Conservation (phyloP, 2,797 vertebrate species). For the Euphonia xanthogaster region DNA sequence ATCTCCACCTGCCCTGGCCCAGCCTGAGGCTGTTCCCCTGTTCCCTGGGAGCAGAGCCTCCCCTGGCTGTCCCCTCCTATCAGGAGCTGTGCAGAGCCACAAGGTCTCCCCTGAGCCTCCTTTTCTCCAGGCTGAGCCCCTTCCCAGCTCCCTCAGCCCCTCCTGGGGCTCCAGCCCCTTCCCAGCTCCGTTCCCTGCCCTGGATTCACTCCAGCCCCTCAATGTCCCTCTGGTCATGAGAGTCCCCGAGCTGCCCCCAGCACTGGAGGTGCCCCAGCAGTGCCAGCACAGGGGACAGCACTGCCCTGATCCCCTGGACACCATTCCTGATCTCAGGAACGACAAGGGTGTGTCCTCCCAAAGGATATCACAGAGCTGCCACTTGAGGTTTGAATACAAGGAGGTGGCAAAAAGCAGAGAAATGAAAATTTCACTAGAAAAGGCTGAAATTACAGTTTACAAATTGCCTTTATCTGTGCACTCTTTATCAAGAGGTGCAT, state of each 20-base stretch:
- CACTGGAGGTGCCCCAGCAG: background rate
- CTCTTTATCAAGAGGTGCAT: slow-evolving; percentile 7
- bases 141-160: background rate
- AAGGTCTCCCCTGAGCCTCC: background rate
- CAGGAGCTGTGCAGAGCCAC: background rate
- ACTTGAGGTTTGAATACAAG: background rate
- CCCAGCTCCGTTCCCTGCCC: fast-evolving
- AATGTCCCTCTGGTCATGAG: background rate
- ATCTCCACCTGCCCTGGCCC: fast-evolving
- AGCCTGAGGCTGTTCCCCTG: fast-evolving
- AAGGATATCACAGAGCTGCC: background rate
- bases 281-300: background rate
- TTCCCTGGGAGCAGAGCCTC: background rate
- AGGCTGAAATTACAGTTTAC: slow-evolving; percentile 26
- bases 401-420: background rate
- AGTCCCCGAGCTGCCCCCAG: background rate
- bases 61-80: fast-evolving
- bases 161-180: background rate
- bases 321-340: background rate
- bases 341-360: background rate
- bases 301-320: background rate
- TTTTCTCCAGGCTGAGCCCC: background rate
- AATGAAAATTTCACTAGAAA: background rate
- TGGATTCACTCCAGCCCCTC: background rate
- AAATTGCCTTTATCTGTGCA: background rate